Evolutionary conservation across 2,888 invertebrate genomes (phyloP).

Genomic region (Megamerina dolium): DNA sequence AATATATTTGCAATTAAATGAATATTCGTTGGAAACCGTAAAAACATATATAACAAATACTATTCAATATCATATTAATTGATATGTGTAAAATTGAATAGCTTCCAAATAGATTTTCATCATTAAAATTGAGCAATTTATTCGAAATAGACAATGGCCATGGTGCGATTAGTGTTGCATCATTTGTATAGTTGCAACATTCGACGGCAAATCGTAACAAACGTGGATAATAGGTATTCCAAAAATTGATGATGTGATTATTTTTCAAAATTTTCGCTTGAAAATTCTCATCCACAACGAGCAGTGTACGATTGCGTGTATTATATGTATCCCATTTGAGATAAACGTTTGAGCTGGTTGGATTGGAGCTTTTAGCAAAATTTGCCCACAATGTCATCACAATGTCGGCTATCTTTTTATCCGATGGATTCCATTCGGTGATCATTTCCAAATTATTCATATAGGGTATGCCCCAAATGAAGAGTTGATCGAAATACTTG

Average conservation of each 20-base stretch:
- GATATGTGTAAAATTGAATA: no score
- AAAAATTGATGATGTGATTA: slow-evolving; percentile 73
- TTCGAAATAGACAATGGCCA: no score
- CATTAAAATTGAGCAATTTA: no score
- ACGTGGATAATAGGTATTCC: slow-evolving; percentile 78
- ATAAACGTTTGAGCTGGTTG: slow-evolving; percentile 63
- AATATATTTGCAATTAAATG: no score
- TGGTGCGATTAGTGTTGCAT: no score
- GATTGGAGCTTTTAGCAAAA: slow-evolving; percentile 69
- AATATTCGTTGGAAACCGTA: no score
- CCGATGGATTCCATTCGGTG: slow-evolving; percentile 67
- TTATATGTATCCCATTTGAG: slow-evolving; percentile 71
- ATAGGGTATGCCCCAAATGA: slow-evolving; percentile 75
- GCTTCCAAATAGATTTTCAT: no score
- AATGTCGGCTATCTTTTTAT: slow-evolving; percentile 71
- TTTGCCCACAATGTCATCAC: slow-evolving; percentile 77
- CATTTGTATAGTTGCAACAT: no score
- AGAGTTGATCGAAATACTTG: slow-evolving; percentile 75
- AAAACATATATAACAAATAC: no score
- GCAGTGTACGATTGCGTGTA: slow-evolving; percentile 60
- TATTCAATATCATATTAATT: no score
- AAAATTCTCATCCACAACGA: slow-evolving; percentile 71
- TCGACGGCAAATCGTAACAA: slow-evolving; percentile 65
- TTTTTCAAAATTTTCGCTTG: slow-evolving; percentile 70
- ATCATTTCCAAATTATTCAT: slow-evolving; percentile 57